Evolutionary conservation across 1,140 invertebrate species (phyloP), one percentile per base, ranked within the genome.

Genomic region (Hormaphis cornu): DNA sequence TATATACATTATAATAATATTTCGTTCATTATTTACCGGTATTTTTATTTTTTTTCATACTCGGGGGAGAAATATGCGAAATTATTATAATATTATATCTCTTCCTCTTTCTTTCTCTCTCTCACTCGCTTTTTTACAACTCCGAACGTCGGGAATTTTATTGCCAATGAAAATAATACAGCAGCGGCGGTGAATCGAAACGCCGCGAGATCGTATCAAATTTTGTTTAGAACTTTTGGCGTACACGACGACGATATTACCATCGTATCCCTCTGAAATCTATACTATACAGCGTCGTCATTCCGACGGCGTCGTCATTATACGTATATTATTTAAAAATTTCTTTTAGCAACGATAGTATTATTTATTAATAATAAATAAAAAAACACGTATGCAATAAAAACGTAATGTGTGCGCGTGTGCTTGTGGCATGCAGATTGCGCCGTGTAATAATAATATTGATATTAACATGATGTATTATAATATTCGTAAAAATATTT

Each of bases 241-340:
- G n/a, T n/a, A n/a, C n/a, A n/a, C n/a, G n/a, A n/a, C n/a, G n/a
- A n/a, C n/a, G n/a, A n/a, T n/a, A n/a, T n/a, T n/a, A n/a, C n/a
- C n/a, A n/a, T n/a, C n/a, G n/a, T n/a, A n/a, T n/a, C 56, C 28
- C 56, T 37, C 35, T 26, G 5, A 37, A 40, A 59, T 42, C 42
- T 59, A 59, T 61, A 30, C 42, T n/a, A n/a, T n/a, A n/a, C n/a
- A n/a, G n/a, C n/a, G n/a, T n/a, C n/a, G n/a, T 18, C 24, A 24
- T 30, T 66, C 16, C 28, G n/a, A n/a, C n/a, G n/a, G 28, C 44
- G 28, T 18, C 20, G 28, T 66, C 44, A 66, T 66, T 66, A 58
- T 54, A n/a, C n/a, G n/a, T n/a, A n/a, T 46, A 35, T 58, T 66
- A 66, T 66, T 66, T 66, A 66, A 42, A 66, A 66, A 66, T 66